A percentile compares a stretch with the other conserved stretches of the same genome.
These are phyloP conservation scores for Phalacrocorax pelagicus DNA, from an alignment of 2,113 vertebrate genomes.

Conservation along the genomic window DNA sequence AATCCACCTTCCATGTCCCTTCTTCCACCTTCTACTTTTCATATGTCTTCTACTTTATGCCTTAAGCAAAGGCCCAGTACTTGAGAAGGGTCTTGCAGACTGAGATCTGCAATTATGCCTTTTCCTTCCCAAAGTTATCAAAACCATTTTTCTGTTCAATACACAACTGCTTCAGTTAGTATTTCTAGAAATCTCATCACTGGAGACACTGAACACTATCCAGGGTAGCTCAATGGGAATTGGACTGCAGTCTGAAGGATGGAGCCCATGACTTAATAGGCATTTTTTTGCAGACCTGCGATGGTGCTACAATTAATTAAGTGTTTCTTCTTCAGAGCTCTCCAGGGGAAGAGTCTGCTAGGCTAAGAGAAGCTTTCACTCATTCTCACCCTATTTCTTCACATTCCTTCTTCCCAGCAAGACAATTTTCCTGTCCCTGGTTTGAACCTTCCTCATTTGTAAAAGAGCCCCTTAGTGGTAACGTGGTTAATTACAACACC, in stretches of 20 bases:
- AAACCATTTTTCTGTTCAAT: neutral
- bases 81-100: neutral
- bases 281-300: conserved; percentile 22
- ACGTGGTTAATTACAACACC: neutral
- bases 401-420: neutral
- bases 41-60: neutral
- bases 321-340: conserved; percentile 1
- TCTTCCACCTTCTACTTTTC: neutral
- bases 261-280: conserved; percentile 1
- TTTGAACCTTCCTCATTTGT: neutral
- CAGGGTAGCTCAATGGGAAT: conserved; percentile 1
- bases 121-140: neutral
- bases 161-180: neutral
- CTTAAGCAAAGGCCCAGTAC: neutral
- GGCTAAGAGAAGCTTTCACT: neutral
- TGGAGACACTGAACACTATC: neutral
- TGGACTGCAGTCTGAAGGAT: neutral
- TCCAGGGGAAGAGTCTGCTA: neutral
- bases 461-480: neutral
- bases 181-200: neutral
- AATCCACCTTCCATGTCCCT: neutral
- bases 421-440: neutral
- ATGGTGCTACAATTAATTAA: conserved; percentile 46
- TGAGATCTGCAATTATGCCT: neutral
- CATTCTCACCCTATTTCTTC: neutral